These are phyloP conservation scores for Oreotrochilus melanogaster DNA, from an alignment of 2,113 vertebrate species.

Conservation along the genomic window DNA sequence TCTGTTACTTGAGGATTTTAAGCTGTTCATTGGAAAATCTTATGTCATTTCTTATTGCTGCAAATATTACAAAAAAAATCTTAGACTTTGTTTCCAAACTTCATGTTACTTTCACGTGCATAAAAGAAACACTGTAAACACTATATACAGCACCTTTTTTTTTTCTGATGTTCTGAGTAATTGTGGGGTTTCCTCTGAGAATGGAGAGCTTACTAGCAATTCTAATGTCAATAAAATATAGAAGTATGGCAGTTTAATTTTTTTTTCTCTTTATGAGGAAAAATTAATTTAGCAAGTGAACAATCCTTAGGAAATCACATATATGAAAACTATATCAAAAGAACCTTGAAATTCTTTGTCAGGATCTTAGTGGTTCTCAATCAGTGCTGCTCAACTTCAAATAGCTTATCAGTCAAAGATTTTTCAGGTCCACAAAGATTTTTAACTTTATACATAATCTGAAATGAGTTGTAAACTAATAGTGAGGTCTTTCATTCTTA, in stretches of 20 bases:
- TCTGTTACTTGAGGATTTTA: background rate
- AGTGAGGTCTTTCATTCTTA: background rate
- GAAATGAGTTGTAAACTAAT: background rate
- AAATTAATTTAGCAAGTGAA: background rate
- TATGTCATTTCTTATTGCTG: background rate
- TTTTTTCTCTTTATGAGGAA: background rate
- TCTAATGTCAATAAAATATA: background rate
- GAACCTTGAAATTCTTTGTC: background rate
- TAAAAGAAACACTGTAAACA: background rate
- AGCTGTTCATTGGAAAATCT: background rate
- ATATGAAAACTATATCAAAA: background rate
- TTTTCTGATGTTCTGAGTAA: background rate
- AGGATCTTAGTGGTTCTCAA: background rate
- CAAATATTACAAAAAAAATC: background rate
- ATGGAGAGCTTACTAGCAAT: background rate
- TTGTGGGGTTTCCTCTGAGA: background rate
- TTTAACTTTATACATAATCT: background rate
- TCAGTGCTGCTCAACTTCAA: background rate
- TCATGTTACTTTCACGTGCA: background rate
- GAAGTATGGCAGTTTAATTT: background rate
- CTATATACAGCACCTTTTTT: background rate
- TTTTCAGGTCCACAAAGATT: background rate
- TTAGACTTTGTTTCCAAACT: background rate
- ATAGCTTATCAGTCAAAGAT: background rate
- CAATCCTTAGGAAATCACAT: background rate